A percentile compares a stretch with the other conserved stretches of the same genome.
Evolutionary conservation across 2,113 vertebrate genomes (phyloP).

Genomic region (Chinchilla lanigera): DNA sequence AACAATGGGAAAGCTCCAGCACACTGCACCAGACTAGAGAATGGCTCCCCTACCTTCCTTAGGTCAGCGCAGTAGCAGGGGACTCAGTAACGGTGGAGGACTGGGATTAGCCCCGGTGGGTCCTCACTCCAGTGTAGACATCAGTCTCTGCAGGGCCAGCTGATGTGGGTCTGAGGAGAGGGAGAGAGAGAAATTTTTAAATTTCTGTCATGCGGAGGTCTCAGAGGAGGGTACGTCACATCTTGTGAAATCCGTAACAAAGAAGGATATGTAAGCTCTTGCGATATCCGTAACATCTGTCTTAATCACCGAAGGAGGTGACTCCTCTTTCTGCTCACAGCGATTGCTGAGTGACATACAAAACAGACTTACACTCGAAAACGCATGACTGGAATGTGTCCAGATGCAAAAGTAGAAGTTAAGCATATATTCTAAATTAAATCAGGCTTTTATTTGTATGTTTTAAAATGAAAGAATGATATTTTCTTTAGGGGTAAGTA

Average conservation of each 20-base stretch:
- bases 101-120: not conserved
- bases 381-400: not conserved
- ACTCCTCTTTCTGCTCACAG: not conserved
- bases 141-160: not conserved
- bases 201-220: not conserved
- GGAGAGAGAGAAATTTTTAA: not conserved
- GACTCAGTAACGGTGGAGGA: not conserved
- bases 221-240: not conserved
- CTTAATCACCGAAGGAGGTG: not conserved
- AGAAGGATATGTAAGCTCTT: not conserved
- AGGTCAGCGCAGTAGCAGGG: not conserved
- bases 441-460: not conserved
- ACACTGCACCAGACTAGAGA: not conserved
- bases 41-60: not conserved
- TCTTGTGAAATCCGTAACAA: not conserved
- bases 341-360: not conserved
- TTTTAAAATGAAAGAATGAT: constrained; percentile 10
- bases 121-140: not conserved
- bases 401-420: not conserved
- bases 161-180: not conserved
- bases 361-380: not conserved
- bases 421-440: constrained; percentile 12
- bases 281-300: not conserved
- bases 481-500: not conserved
- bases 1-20: not conserved